Conservation (phyloP, 2,113 vertebrate species). For the human (Homo sapiens) region DNA sequence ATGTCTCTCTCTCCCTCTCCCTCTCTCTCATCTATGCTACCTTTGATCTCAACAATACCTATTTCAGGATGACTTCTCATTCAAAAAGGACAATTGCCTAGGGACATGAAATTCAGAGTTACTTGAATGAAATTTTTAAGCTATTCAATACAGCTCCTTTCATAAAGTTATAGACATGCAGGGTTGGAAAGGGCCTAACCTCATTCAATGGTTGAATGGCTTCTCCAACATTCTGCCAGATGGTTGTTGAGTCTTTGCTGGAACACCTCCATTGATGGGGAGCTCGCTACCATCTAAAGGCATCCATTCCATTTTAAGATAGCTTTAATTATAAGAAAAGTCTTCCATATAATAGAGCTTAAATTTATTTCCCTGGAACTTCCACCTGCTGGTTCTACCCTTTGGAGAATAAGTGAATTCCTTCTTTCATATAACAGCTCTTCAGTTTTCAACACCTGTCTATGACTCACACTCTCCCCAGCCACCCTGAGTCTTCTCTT, state of each 20-base stretch:
- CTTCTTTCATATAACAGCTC: background rate
- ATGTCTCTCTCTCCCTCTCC: background rate
- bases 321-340: background rate
- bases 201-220: background rate
- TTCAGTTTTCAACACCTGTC: background rate
- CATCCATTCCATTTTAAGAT: background rate
- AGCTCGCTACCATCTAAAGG: background rate
- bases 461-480: background rate
- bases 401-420: background rate
- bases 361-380: background rate
- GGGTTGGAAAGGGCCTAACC: background rate
- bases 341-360: background rate
- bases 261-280: background rate
- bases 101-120: background rate
- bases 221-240: background rate
- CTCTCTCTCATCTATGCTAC: background rate
- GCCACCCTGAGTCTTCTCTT: background rate
- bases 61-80: background rate
- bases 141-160: background rate
- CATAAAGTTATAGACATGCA: background rate
- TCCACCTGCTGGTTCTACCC: background rate
- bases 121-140: background rate
- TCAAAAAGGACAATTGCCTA: conserved; percentile 35
- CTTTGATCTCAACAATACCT: conserved; percentile 5
- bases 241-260: background rate